Evolutionary conservation across 2,797 vertebrate species (phyloP).

Genomic region (Epinephelus malabaricus): DNA sequence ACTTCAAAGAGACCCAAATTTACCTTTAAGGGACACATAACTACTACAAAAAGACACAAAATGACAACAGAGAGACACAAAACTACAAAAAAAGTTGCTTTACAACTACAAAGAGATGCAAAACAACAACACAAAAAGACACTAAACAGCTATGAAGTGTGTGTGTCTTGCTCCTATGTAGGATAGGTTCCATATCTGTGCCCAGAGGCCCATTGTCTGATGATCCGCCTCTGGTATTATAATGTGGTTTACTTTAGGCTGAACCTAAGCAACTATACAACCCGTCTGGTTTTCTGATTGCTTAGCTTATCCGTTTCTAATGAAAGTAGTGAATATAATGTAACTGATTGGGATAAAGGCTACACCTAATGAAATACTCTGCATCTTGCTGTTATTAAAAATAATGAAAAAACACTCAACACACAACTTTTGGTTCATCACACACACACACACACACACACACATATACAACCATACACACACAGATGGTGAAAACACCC

Average conservation of each 20-base stretch:
- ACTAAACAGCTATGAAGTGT: no score
- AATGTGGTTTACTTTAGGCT: not conserved
- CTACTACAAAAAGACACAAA: no score
- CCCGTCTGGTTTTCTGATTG: not conserved
- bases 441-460: slow-evolving; percentile 28
- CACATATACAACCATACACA: not conserved
- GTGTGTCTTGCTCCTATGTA: no score
- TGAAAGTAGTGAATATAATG: not conserved
- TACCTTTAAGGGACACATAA: no score
- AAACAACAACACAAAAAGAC: no score
- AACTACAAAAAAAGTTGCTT: no score
- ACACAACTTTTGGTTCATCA: slow-evolving; percentile 33
- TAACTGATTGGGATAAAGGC: not conserved
- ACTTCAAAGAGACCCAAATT: no score
- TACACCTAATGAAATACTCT: not conserved
- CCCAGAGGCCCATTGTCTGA: no score
- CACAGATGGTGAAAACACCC: slow-evolving; percentile 63
- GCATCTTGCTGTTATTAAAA: not conserved
- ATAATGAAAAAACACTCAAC: slow-evolving; percentile 1
- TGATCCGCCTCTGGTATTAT: not conserved
- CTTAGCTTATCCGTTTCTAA: not conserved
- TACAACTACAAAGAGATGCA: no score
- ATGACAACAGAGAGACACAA: no score
- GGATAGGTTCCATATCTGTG: no score
- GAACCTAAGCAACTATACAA: not conserved